Evolutionary conservation across 2,888 invertebrate species (phyloP).

Genomic region (Ornithoptera priamus): DNA sequence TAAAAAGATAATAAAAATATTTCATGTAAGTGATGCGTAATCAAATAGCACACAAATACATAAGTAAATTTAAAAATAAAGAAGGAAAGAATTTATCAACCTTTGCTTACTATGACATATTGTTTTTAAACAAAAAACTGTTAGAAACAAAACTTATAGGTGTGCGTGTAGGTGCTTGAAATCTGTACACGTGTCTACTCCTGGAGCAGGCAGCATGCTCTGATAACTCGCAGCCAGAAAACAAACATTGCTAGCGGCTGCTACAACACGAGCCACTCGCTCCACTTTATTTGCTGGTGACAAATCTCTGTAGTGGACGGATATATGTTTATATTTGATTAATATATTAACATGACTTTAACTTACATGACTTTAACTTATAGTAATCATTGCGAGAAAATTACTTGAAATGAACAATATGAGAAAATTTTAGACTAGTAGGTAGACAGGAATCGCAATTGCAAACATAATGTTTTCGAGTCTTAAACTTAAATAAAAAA

Average conservation of each 20-base stretch:
- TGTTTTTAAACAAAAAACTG: background rate
- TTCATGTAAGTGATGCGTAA: too few species aligned
- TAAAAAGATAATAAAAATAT: too few species aligned
- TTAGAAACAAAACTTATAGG: background rate
- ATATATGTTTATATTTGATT: conserved; percentile 5
- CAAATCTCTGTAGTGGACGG: conserved; percentile 2
- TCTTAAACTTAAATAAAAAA: background rate
- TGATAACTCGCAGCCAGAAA: conserved; percentile 21
- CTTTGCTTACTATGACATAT: background rate
- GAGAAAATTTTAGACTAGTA: background rate
- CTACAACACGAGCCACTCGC: conserved; percentile 20
- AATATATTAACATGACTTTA: background rate
- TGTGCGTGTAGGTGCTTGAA: conserved; percentile 28
- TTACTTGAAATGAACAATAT: background rate
- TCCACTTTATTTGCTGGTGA: conserved; percentile 9
- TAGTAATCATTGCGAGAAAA: background rate
- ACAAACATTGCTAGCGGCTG: conserved; percentile 12
- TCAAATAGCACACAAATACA: too few species aligned
- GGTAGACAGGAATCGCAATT: background rate
- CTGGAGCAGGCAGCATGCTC: conserved; percentile 21
- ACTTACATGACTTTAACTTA: background rate
- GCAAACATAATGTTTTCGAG: background rate
- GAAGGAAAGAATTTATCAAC: background rate
- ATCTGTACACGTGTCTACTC: conserved; percentile 25
- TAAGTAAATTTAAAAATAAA: too few species aligned